Conservation (phyloP, 2,888 invertebrate species). For the Fabriciana adippe region DNA sequence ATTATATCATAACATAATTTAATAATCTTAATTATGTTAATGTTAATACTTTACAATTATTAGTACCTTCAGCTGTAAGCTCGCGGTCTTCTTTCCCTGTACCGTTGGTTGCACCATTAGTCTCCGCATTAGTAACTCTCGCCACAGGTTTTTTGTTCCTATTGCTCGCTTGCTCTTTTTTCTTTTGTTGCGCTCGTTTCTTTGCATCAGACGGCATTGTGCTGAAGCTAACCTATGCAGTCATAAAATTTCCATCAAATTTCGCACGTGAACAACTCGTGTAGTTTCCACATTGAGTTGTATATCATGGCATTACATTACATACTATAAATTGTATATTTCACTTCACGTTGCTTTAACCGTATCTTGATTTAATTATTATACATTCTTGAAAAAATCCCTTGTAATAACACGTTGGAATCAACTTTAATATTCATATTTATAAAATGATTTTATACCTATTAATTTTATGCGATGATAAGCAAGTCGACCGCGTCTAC, state of each 20-base stretch:
- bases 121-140: conserved; percentile 76
- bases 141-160: conserved; percentile 82
- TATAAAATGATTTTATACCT: conserved; percentile 52
- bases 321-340: conserved; percentile 8
- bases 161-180: conserved; percentile 95
- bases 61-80: conserved; percentile 87
- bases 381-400: background rate
- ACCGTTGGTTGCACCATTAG: conserved; percentile 79
- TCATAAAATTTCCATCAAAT: conserved; percentile 36
- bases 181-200: conserved; percentile 98
- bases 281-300: conserved; percentile 31
- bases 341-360: conserved; percentile 16
- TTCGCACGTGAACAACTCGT: conserved; percentile 41
- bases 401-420: background rate
- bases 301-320: conserved; percentile 23
- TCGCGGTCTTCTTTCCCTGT: conserved; percentile 79
- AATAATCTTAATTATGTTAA: conserved; percentile 3
- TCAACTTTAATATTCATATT: conserved; percentile 41
- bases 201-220: conserved; percentile 99
- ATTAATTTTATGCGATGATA: conserved; percentile 56
- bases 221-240: conserved; percentile 42
- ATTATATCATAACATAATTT: background rate
- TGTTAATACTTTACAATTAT: conserved; percentile 9
- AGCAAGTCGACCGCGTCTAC: conserved; percentile 73
- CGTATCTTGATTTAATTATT: conserved; percentile 6